phyloP scores from a whole-genome alignment of 1,140 invertebrate genomes.

The Aphis craccivora region DNA sequence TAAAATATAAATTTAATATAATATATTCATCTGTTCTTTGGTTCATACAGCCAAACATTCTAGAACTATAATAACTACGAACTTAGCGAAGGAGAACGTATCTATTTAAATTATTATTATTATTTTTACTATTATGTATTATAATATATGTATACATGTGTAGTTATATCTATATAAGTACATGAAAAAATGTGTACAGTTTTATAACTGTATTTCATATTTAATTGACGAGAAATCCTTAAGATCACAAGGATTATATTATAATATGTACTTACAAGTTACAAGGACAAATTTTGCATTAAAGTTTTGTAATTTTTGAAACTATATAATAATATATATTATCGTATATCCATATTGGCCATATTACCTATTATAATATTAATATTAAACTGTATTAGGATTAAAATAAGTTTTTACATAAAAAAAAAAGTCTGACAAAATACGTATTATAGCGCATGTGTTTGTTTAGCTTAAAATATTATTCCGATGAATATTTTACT shows the following conservation, averaged over 20 bases:
- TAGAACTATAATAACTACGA: background rate
- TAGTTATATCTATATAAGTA: background rate
- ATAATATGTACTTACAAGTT: background rate
- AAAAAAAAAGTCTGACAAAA: background rate
- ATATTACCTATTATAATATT: background rate
- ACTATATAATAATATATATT: background rate
- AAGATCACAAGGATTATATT: background rate
- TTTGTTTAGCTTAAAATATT: background rate
- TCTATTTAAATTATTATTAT: background rate
- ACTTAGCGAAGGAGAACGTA: background rate
- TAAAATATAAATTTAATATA: background rate
- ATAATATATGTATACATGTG: too few species aligned
- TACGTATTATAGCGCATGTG: background rate
- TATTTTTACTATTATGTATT: too few species aligned
- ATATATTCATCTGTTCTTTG: background rate
- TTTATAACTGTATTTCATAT: background rate
- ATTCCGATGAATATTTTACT: conserved; percentile 10
- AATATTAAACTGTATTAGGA: background rate
- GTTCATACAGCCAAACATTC: background rate
- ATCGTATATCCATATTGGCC: background rate
- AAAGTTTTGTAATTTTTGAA: background rate
- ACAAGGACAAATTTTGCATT: background rate
- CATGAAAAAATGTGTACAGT: background rate
- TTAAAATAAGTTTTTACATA: background rate
- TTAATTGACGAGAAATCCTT: background rate